phyloP scores from a whole-genome alignment of 2,888 invertebrate genomes.

The Heterodera filipjevi region DNA sequence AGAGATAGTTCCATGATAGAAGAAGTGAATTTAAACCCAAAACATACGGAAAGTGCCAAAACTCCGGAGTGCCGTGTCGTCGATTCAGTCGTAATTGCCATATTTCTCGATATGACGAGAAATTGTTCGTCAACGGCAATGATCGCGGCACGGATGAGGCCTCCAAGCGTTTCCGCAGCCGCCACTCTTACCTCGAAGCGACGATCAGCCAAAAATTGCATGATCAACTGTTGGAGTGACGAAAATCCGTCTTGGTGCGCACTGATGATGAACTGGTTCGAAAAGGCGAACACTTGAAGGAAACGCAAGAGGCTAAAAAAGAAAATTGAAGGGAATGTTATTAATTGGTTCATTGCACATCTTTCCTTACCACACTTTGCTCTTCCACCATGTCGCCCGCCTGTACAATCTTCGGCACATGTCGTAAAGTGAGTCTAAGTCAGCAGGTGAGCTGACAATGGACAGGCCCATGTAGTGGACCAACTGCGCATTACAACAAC shows the following conservation, averaged over 20 bases:
- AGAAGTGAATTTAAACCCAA: not conserved
- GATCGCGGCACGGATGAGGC: not conserved
- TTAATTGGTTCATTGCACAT: not conserved
- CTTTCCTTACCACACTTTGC: conserved; percentile 15
- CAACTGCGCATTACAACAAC: conserved; percentile 46
- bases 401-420: conserved; percentile 34
- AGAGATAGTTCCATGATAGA: not conserved
- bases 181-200: conserved; percentile 75
- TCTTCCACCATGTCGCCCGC: conserved; percentile 6
- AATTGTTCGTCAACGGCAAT: conserved; percentile 8
- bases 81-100: conserved; percentile 41
- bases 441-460: conserved; percentile 28
- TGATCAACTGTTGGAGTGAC: conserved; percentile 40
- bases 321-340: too few species aligned
- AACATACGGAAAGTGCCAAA: conserved; percentile 76
- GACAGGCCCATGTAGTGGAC: conserved; percentile 45
- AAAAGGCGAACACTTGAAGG: conserved; percentile 70
- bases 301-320: conserved; percentile 65
- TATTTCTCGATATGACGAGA: conserved; percentile 17
- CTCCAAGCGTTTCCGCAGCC: conserved; percentile 73
- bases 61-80: conserved; percentile 78
- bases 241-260: conserved; percentile 32
- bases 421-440: conserved; percentile 37
- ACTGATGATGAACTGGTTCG: conserved; percentile 68
- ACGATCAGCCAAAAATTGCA: conserved; percentile 35